Evolutionary conservation across 2,888 invertebrate genomes (phyloP).

Genomic region (Amorpha juglandis): DNA sequence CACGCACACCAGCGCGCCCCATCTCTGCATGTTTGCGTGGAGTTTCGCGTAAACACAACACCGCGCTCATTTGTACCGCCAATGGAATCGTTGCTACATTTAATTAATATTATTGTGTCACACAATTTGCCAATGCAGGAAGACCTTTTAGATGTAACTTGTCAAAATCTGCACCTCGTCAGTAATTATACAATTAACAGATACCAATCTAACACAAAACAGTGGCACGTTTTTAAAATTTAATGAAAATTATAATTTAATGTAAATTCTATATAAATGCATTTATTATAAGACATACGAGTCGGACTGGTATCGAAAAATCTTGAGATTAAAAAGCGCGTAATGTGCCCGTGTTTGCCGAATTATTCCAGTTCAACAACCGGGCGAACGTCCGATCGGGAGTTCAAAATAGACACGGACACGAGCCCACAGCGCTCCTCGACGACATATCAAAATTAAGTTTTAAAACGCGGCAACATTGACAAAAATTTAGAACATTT

Average conservation of each 20-base stretch:
- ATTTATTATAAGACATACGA: slow-evolving; percentile 17
- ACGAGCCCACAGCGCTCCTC: slow-evolving; percentile 59
- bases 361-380: slow-evolving; percentile 84
- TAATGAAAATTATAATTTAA: neutral
- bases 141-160: slow-evolving; percentile 42
- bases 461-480: slow-evolving; percentile 28
- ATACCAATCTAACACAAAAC: slow-evolving; percentile 3
- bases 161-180: slow-evolving; percentile 13
- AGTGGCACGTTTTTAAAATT: neutral
- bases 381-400: slow-evolving; percentile 77
- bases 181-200: slow-evolving; percentile 26
- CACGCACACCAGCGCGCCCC: slow-evolving; percentile 63
- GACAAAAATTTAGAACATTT: slow-evolving; percentile 11
- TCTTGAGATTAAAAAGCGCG: slow-evolving; percentile 73
- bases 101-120: slow-evolving; percentile 63
- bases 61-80: slow-evolving; percentile 65
- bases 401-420: slow-evolving; percentile 81
- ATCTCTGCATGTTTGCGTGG: slow-evolving; percentile 75
- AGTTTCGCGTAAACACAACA: slow-evolving; percentile 76
- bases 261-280: slow-evolving; percentile 12
- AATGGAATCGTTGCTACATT: slow-evolving; percentile 67
- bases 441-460: slow-evolving; percentile 59
- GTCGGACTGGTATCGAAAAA: slow-evolving; percentile 59
- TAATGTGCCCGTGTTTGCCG: slow-evolving; percentile 81
- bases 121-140: slow-evolving; percentile 44